These are phyloP conservation scores for Drosophila stalkeri DNA, from an alignment of 2,888 invertebrate species.

Conservation along the genomic window DNA sequence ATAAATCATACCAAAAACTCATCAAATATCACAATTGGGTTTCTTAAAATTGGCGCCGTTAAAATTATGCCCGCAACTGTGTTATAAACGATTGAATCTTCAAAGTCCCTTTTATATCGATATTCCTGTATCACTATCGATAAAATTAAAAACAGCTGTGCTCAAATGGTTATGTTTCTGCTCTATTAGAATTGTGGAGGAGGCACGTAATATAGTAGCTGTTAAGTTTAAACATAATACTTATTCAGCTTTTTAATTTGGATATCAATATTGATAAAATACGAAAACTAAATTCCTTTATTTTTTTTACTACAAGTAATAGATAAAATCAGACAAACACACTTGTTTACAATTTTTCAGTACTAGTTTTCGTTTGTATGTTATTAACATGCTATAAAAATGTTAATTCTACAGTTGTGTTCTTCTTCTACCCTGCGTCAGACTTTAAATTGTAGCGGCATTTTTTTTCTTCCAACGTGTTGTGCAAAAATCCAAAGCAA, in stretches of 20 bases:
- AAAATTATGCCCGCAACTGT: not conserved
- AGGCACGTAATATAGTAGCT: not conserved
- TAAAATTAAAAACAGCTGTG: not conserved
- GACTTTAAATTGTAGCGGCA: conserved; percentile 73
- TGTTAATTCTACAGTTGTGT: conserved; percentile 19
- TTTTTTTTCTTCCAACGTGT: conserved; percentile 55
- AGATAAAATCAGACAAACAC: not conserved
- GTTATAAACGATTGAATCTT: not conserved
- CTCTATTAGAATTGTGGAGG: not conserved
- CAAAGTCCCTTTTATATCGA: conserved; percentile 5
- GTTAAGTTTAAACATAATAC: conserved; percentile 15
- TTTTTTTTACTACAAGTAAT: not conserved
- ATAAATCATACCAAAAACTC: conserved; percentile 61
- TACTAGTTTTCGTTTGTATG: not conserved
- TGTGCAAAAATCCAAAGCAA: conserved; percentile 8
- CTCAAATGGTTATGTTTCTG: not conserved
- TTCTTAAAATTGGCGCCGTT: not conserved
- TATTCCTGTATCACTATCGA: not conserved
- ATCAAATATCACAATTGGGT: not conserved
- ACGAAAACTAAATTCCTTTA: not conserved
- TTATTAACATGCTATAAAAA: conserved; percentile 29
- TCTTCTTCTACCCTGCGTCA: conserved; percentile 26
- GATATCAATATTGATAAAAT: not conserved
- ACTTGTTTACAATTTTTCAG: not conserved
- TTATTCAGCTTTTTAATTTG: not conserved